Conservation (phyloP, 2,888 invertebrate genomes). For the Parelbella ahira region DNA sequence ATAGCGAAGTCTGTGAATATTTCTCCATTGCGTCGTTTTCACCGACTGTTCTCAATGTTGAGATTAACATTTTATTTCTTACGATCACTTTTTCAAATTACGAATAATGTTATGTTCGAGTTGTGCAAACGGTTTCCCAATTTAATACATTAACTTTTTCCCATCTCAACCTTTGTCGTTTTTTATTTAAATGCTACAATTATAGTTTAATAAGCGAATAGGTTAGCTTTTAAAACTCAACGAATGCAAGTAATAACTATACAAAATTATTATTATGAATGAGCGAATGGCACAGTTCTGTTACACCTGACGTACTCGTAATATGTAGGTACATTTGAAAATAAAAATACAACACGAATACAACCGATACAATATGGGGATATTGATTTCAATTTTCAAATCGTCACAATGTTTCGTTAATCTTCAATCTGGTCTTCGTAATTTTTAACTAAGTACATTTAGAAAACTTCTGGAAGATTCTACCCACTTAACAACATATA, state of each 20-base stretch:
- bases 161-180: conserved; percentile 2
- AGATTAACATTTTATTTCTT: conserved; percentile 6
- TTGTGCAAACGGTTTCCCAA: conserved; percentile 8
- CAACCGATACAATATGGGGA: no score
- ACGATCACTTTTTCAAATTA: background rate
- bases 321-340: no score
- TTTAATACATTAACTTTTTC: conserved; percentile 2
- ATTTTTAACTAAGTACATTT: background rate
- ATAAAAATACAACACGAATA: no score
- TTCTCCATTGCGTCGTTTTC: conserved; percentile 5
- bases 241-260: conserved; percentile 1
- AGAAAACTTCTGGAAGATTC: conserved; percentile 27
- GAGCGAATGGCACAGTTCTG: conserved; percentile 21
- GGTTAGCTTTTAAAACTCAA: no score
- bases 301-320: background rate
- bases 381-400: no score
- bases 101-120: background rate
- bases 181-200: conserved; percentile 7
- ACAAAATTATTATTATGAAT: conserved; percentile 12
- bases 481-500: conserved; percentile 15
- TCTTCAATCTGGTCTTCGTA: no score
- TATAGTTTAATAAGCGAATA: background rate
- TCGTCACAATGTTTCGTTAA: no score
- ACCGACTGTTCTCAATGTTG: conserved; percentile 12
- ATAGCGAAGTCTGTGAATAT: conserved; percentile 10